phyloP scores from a whole-genome alignment of 2,888 invertebrate genomes.

The Limnephilus rhombicus region DNA sequence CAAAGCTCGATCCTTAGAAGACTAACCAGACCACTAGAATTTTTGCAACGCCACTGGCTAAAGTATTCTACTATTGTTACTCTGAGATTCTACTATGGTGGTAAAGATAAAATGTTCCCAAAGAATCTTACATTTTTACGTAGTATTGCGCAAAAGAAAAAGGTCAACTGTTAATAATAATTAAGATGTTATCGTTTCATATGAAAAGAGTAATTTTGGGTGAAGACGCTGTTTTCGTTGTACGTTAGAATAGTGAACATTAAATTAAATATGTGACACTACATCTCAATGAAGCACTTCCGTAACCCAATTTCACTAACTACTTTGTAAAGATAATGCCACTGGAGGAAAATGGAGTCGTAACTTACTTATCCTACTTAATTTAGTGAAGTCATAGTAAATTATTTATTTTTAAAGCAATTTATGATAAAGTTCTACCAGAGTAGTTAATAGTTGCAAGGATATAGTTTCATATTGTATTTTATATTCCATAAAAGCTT shows the following conservation, averaged over 20 bases:
- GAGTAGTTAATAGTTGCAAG: no score
- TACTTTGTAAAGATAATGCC: no score
- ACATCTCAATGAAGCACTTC: not conserved
- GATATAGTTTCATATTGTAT: no score
- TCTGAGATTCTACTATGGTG: not conserved
- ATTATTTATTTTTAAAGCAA: no score
- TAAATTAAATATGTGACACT: not conserved
- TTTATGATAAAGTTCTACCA: no score
- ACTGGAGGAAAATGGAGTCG: no score
- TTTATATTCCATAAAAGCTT: no score
- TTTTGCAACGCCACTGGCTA: not conserved
- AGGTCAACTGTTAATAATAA: not conserved
- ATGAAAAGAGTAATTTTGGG: not conserved
- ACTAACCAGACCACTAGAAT: not conserved
- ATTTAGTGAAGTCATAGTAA: no score
- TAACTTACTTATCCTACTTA: no score
- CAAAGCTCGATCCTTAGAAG: not conserved
- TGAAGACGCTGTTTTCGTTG: not conserved
- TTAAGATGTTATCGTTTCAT: not conserved
- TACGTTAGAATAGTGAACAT: not conserved
- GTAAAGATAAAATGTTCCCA: not conserved
- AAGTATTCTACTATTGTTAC: not conserved
- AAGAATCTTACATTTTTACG: not conserved
- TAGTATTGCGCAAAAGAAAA: not conserved
- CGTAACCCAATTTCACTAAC: not conserved